Percentiles rank a stretch among this genome's conserved stretches.
Evolutionary conservation across 2,797 vertebrate genomes (phyloP).

Genomic region (Myoxocephalus aenaeus): DNA sequence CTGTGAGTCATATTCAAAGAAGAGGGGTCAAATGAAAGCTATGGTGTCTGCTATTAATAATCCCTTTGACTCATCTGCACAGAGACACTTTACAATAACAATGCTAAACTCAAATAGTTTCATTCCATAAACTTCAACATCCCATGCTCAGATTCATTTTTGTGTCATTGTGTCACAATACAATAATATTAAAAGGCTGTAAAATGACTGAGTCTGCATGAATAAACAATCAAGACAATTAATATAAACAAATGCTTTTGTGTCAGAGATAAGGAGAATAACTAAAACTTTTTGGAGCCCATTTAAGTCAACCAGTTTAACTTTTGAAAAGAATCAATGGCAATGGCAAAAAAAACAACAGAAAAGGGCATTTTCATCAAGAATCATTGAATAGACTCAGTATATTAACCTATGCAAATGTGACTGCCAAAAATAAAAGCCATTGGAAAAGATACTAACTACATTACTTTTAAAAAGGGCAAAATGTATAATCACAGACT

Average conservation of each 20-base stretch:
- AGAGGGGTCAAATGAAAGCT: slow-evolving; percentile 46
- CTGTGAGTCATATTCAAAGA: slow-evolving; percentile 44
- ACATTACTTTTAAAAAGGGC: slow-evolving; percentile 10
- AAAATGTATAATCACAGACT: slow-evolving; percentile 41
- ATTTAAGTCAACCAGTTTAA: not conserved
- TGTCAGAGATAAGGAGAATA: not conserved
- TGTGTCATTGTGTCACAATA: not conserved
- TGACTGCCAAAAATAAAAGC: slow-evolving; percentile 26
- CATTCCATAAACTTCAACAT: not conserved
- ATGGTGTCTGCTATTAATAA: slow-evolving; percentile 27
- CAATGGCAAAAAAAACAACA: slow-evolving; percentile 10
- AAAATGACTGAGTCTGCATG: not conserved
- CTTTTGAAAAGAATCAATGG: not conserved
- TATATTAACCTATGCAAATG: slow-evolving; percentile 15
- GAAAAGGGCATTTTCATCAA: slow-evolving; percentile 24
- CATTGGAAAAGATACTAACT: slow-evolving; percentile 28
- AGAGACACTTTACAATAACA: slow-evolving; percentile 22
- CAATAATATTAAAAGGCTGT: not conserved
- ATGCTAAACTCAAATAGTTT: not conserved
- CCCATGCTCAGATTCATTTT: not conserved
- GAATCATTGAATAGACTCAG: not conserved
- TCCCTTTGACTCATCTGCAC: slow-evolving; percentile 30
- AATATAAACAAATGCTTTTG: not conserved
- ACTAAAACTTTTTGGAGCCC: not conserved
- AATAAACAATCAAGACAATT: not conserved